Evolutionary conservation across 2,888 invertebrate genomes (phyloP), one percentile per base, ranked within the genome.

Genomic region (Oasisia sp.): DNA sequence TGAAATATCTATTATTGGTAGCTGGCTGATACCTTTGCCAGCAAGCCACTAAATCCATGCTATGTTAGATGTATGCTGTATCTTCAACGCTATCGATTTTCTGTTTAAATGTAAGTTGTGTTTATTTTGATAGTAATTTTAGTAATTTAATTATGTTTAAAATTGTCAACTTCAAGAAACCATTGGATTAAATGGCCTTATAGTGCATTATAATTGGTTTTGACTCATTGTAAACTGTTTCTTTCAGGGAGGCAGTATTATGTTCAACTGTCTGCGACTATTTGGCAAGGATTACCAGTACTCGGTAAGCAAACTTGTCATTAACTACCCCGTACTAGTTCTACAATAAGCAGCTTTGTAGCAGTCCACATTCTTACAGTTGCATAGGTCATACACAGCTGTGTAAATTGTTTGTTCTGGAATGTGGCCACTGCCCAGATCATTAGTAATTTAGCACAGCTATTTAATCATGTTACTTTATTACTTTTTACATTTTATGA

Each of bases 231-330:
- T 93, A 91, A 91, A 91, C 92, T 94, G 92, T 92, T 32, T 92
- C 92, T 94, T 95, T 56, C 94, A 96, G 96, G 94, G 94, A 93
- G 95, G 95, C 92, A 95, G 94, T 44, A 95, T 96, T 44, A 94
- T 95, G 93, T 95, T 97, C 94, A 97, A 97, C 96, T 98, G 98
- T 96, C 96, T 97, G 94, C 96, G 97, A 91, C 97, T 98, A 32
- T 97, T 97, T 95, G 97, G 97, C 94, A 96, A 97, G 93, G 98
- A 98, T 96, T 98, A 98, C 95, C 97, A 97, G 94, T 95, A 95
- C 92, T 94, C 95, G 45, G 96, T 96, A 94, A 95, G 95, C 93
- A 91, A n/a, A 74, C 74, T 27, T 74, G 74, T 74, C 50, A 27
- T 74, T 27, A 74, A 74, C 27, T 74, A 74, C 74, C 27, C 14